These are phyloP conservation scores for Ormyrus rosae DNA, from an alignment of 2,888 invertebrate genomes.

Conservation along the genomic window DNA sequence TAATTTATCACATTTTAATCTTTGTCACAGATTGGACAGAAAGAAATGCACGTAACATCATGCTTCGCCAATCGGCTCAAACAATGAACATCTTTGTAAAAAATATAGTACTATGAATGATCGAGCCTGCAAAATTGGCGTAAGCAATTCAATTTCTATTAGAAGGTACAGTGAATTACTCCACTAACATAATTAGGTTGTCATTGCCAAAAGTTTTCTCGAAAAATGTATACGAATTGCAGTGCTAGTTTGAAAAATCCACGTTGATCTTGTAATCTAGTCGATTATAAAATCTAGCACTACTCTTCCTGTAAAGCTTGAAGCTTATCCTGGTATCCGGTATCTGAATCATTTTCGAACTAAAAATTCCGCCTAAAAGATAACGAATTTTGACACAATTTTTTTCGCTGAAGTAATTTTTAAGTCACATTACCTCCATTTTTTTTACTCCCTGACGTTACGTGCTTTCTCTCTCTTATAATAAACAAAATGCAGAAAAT, in stretches of 20 bases:
- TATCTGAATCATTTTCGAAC: conserved; percentile 50
- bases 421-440: conserved; percentile 48
- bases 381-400: conserved; percentile 59
- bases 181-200: conserved; percentile 57
- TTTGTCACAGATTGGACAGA: conserved; percentile 72
- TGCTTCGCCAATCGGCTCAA: conserved; percentile 71
- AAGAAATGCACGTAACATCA: conserved; percentile 70
- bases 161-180: conserved; percentile 53
- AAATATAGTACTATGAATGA: conserved; percentile 75
- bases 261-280: background rate
- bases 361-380: conserved; percentile 50
- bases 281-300: conserved; percentile 43
- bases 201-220: conserved; percentile 54
- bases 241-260: conserved; percentile 46
- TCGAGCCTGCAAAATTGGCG: conserved; percentile 67
- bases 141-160: conserved; percentile 50
- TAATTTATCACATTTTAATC: conserved; percentile 73
- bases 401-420: conserved; percentile 52
- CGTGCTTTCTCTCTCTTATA: conserved; percentile 68
- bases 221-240: conserved; percentile 54
- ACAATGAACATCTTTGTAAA: conserved; percentile 75
- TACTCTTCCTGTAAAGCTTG: conserved; percentile 51
- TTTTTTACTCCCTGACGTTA: conserved; percentile 64
- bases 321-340: conserved; percentile 47
- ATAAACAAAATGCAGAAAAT: conserved; percentile 70